phyloP scores from a whole-genome alignment of 2,113 vertebrate genomes.

The Todiramphus saurophagus region DNA sequence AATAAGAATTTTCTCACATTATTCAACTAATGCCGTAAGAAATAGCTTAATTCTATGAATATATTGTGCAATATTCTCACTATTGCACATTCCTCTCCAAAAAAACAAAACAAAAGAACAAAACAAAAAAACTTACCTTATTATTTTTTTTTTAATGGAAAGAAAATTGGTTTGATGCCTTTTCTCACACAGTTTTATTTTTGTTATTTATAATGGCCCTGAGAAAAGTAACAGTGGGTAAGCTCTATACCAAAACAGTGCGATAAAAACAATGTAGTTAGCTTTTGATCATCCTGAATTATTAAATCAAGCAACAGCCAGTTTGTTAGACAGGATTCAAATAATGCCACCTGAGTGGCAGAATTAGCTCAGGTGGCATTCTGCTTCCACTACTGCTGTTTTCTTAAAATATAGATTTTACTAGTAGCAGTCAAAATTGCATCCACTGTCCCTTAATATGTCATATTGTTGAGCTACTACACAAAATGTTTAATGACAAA shows the following conservation, averaged over 20 bases:
- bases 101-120: neutral
- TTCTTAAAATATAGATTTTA: neutral
- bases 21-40: neutral
- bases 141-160: neutral
- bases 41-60: neutral
- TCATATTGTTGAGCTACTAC: neutral
- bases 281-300: neutral
- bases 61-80: neutral
- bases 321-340: neutral
- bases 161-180: neutral
- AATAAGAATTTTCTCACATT: neutral
- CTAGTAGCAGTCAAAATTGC: neutral
- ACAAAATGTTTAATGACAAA: neutral
- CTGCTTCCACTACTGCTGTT: neutral
- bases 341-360: neutral
- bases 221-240: neutral
- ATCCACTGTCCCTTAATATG: neutral
- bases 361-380: neutral
- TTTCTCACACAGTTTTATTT: neutral
- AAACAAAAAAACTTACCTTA: neutral
- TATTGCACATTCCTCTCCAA: neutral
- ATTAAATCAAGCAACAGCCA: neutral
- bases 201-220: neutral
- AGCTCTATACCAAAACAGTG: neutral
- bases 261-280: accelerated